Conservation (phyloP, 2,888 invertebrate genomes). For the Epicampocera succincta region DNA sequence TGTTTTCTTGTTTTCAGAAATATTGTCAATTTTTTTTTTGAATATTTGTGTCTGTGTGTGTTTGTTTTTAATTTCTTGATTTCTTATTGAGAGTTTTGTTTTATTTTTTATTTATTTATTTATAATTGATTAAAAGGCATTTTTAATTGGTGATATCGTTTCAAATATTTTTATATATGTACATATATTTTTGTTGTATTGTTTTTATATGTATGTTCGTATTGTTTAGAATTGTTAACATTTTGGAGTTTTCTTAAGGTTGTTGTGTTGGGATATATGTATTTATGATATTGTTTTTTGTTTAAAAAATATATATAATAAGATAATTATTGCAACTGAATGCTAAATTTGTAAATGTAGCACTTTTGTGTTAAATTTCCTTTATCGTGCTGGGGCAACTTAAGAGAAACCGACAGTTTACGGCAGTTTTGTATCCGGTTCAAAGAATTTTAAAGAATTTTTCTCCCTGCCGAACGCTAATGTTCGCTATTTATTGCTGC, state of each 20-base stretch:
- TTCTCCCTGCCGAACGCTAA: no score
- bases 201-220: conserved; percentile 38
- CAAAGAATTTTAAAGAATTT: no score
- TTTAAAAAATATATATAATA: conserved; percentile 2
- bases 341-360: no score
- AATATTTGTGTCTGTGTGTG: conserved; percentile 44
- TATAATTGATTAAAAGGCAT: conserved; percentile 69
- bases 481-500: no score
- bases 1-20: conserved; percentile 57
- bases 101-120: conserved; percentile 7
- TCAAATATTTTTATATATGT: conserved; percentile 53
- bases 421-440: no score
- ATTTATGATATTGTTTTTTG: conserved; percentile 32
- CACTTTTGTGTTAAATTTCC: no score
- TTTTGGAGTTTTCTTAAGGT: conserved; percentile 56
- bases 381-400: no score
- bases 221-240: conserved; percentile 67
- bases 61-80: conserved; percentile 28
- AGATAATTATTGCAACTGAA: no score
- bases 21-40: conserved; percentile 64
- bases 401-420: no score
- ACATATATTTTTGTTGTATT: conserved; percentile 33
- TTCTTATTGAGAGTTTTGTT: conserved; percentile 47
- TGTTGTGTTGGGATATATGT: conserved; percentile 23
- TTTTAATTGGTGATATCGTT: conserved; percentile 71